phyloP scores from a whole-genome alignment of 2,113 vertebrate species.

The Mellivora capensis region DNA sequence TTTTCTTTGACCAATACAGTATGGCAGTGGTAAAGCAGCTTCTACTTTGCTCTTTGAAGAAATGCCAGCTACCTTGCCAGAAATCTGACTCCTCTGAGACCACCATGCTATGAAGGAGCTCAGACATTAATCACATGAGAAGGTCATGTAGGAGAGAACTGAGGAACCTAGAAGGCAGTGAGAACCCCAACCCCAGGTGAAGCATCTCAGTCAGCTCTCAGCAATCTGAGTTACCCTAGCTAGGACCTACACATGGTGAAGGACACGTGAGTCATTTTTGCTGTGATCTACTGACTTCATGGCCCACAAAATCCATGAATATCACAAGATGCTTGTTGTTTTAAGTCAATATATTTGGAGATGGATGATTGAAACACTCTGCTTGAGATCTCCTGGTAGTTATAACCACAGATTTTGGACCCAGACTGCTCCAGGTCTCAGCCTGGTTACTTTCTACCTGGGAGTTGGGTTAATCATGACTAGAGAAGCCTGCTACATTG shows the following conservation, averaged over 20 bases:
- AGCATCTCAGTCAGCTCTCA: not conserved
- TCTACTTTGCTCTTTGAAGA: not conserved
- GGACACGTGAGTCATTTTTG: not conserved
- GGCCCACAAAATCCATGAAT: not conserved
- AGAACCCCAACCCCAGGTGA: not conserved
- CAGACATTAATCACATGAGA: not conserved
- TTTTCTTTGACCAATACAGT: not conserved
- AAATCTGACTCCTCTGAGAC: not conserved
- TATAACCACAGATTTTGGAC: not conserved
- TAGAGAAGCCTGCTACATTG: not conserved
- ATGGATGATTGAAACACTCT: not conserved
- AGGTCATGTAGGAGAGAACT: not conserved
- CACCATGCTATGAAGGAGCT: not conserved
- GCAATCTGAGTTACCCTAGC: not conserved
- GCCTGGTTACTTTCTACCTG: not conserved
- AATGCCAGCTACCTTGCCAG: not conserved
- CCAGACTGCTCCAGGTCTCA: not conserved
- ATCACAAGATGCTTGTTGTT: not conserved
- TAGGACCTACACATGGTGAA: not conserved
- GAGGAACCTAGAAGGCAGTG: not conserved
- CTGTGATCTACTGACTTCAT: not conserved
- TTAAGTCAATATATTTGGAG: not conserved
- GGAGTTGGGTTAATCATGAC: not conserved
- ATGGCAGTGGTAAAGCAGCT: not conserved
- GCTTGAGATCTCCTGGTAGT: not conserved